A percentile compares a stretch with the other conserved stretches of the same genome.
phyloP scores from a whole-genome alignment of 2,888 invertebrate species.

The Pristionchus fissidentatus region DNA sequence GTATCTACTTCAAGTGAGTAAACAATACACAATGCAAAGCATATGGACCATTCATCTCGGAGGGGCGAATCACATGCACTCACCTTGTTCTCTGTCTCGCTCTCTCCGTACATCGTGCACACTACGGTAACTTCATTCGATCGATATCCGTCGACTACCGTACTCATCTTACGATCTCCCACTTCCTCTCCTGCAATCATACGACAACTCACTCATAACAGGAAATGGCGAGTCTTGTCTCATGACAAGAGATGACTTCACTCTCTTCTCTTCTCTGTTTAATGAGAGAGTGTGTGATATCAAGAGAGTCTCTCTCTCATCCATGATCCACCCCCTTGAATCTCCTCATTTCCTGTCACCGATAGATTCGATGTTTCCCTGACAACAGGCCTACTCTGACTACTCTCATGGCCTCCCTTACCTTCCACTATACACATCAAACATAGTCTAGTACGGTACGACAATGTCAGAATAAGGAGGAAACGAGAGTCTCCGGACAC shows the following conservation, averaged over 20 bases:
- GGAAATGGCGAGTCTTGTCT: slow-evolving; percentile 27
- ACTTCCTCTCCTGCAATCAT: background rate
- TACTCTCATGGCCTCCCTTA: too few relatives aligned
- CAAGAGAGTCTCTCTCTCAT: background rate
- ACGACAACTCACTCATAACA: slow-evolving; percentile 28
- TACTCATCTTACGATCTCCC: slow-evolving; percentile 27
- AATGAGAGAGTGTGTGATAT: background rate
- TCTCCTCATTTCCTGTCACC: slow-evolving; percentile 28
- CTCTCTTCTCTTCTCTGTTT: background rate
- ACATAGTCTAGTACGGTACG: too few relatives aligned
- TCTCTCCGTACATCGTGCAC: slow-evolving; percentile 25
- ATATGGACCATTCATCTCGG: too few relatives aligned
- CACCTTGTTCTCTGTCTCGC: background rate
- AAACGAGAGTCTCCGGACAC: too few relatives aligned
- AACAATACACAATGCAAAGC: too few relatives aligned
- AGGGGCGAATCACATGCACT: too few relatives aligned
- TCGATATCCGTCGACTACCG: background rate
- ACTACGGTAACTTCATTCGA: slow-evolving; percentile 21
- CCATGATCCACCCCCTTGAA: slow-evolving; percentile 19
- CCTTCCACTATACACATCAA: too few relatives aligned
- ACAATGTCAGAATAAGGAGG: too few relatives aligned
- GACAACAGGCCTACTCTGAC: too few relatives aligned
- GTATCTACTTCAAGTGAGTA: too few relatives aligned
- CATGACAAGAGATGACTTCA: slow-evolving; percentile 21
- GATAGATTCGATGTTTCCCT: too few relatives aligned